Percentiles rank a stretch among this genome's conserved stretches.
Conservation (phyloP, 1,140 invertebrate genomes). For the Lepidostoma basale region DNA sequence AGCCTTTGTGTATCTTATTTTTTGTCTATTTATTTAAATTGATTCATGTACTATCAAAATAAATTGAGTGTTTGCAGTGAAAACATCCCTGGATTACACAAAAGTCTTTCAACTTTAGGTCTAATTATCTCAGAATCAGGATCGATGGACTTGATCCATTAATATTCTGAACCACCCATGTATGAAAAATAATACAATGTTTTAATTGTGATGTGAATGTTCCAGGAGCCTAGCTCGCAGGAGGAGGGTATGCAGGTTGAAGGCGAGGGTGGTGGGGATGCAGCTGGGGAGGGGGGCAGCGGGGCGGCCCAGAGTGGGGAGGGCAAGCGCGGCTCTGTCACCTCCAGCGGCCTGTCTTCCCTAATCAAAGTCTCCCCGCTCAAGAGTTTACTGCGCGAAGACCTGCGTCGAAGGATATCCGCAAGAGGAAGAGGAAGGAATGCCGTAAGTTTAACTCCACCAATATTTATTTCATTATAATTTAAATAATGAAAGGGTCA, state of each 20-base stretch:
- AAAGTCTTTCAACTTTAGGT: too few relatives aligned
- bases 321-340: slow-evolving; percentile 60
- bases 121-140: too few relatives aligned
- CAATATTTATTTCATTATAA: neutral
- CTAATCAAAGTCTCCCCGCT: slow-evolving; percentile 81
- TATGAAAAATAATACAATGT: too few relatives aligned
- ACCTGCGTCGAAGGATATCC: slow-evolving; percentile 76
- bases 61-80: too few relatives aligned
- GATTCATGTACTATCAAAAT: too few relatives aligned
- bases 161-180: too few relatives aligned
- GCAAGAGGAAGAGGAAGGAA: slow-evolving; percentile 61
- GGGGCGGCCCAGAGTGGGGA: slow-evolving; percentile 56
- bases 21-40: too few relatives aligned
- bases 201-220: neutral
- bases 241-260: slow-evolving; percentile 51
- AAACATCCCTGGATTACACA: too few relatives aligned
- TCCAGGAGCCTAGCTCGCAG: slow-evolving; percentile 55
- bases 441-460: slow-evolving; percentile 49
- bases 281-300: slow-evolving; percentile 48
- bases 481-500: neutral
- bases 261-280: slow-evolving; percentile 47
- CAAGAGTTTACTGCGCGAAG: slow-evolving; percentile 81
- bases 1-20: too few relatives aligned
- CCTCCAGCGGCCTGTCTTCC: slow-evolving; percentile 68
- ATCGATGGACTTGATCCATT: too few relatives aligned